Base-by-base conservation (phyloP, 2,797 vertebrate species). In the Clarias platycephalus region DNA sequence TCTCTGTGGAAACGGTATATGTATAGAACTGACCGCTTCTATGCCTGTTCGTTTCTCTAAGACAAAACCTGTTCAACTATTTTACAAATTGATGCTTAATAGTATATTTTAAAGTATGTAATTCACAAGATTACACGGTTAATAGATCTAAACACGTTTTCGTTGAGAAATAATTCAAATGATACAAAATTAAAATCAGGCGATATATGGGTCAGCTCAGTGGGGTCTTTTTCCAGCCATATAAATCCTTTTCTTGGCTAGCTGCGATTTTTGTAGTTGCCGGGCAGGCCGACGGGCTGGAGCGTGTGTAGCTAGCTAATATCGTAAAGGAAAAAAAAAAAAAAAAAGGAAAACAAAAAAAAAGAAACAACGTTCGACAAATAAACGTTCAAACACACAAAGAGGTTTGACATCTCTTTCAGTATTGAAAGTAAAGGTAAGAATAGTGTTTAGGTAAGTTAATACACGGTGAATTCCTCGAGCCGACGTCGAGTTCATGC, bases 161-260 rank as follows among this genome's bases (percentile, higher is more conserved):
- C 9, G 7, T 40, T 9, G 57, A 31, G 34, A 31, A 5, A 18
- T 3, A 18, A 37, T 13, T 12, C 9, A n/a, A 53, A 66, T 22
- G 37, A 37, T n/a, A 49, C 1, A 28, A 9, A 0, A 49, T 22
- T 84, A 26, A 76, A 53, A 20, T 90, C 91, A 91, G 92, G 93
- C 92, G 88, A 6, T 77, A 3, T 8, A 26, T 1, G 6, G 24
- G 83, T 81, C 82, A n/a, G 85, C 85, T 84, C 18, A 63, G 85
- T 91, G 94, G 91, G 92, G 92, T 93, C n/a, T 64, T 60, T 31
- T 28, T 90, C 88, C 88, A 91, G 91, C 91, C 68, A 86, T 90
- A 89, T 88, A 89, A 89, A 89, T 86, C 83, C 85, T 88, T 83
- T 84, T 83, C 80, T 81, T 83, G 77, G 68, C 49, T 55, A 82